Base-by-base conservation (phyloP, 30 jellyfish, hydroid and myxozoan species). In the Morbakka virulenta region DNA sequence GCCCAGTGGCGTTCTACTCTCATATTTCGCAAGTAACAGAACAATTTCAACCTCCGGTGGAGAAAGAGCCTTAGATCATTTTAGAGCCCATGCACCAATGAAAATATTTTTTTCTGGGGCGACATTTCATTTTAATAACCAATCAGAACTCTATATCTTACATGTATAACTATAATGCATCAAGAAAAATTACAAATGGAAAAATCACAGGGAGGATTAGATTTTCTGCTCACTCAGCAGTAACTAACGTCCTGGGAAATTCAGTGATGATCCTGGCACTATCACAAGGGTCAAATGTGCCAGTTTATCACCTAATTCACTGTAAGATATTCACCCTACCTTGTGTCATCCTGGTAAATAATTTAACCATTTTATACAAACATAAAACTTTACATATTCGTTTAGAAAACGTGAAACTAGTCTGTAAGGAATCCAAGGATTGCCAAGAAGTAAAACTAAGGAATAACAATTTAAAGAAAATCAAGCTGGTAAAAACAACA, bases 21-120 rank as follows among this genome's bases (percentile, higher is more conserved):
- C 28, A 71, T 27, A 75, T 32, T 17, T 62, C 63, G 13, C 13
- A 65, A 23, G 36, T n/a, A 68, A 23, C 32, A 66, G 87, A 76
- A 31, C 4, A 36, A 13, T 4, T 24, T 32, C 34, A 76, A 30
- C 75, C 74, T 2, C 21, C n/a, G n/a, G n/a, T n/a, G n/a, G 89
- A 78, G 53, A 66, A 68, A 35, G 93, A 82, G 50, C 91, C 90
- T 33, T 28, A 35, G 4, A 74, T 75, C 28, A 50, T 83, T 29
- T 47, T 63, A 26, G 92, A 83, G 50, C 35, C 95, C 31, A 69
- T 83, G 47, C 81, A 92, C 33, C 64, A 83, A 32, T 83, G 95
- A 93, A 36, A 52, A 24, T 87, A 83, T 77, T 76, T 83, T 13
- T 74, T 83, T 41, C 50, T 69, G 35, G 50, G 94, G 35, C 63